phyloP scores from a whole-genome alignment of 2,113 vertebrate genomes.

The Felis catus region DNA sequence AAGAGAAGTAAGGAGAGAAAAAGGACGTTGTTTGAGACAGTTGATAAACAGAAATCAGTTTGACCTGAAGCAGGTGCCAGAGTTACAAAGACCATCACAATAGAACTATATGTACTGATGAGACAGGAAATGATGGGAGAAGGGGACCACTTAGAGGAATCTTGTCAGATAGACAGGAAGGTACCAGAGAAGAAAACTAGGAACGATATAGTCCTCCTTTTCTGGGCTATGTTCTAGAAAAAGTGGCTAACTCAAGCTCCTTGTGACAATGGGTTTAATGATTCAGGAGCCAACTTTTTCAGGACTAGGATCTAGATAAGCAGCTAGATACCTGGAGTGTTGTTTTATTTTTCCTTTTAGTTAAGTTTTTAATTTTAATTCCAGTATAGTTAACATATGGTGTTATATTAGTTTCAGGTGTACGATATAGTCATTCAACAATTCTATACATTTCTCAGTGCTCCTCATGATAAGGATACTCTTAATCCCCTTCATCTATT shows the following conservation, averaged over 20 bases:
- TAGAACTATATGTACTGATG: not conserved
- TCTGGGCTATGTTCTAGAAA: not conserved
- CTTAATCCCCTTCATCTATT: not conserved
- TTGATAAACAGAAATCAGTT: not conserved
- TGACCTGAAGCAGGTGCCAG: not conserved
- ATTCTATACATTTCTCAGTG: not conserved
- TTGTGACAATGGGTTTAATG: not conserved
- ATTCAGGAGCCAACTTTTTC: not conserved
- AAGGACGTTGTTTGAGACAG: not conserved
- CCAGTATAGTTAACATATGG: not conserved
- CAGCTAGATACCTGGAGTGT: not conserved
- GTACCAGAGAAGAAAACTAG: not conserved
- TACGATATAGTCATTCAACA: not conserved
- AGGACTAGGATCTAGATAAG: not conserved
- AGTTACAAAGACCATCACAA: not conserved
- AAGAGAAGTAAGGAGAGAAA: slow-evolving; percentile 14
- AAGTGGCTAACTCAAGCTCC: not conserved
- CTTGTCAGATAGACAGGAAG: not conserved
- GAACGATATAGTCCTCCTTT: not conserved
- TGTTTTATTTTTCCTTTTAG: not conserved
- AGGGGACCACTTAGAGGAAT: not conserved
- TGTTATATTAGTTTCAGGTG: not conserved
- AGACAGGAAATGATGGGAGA: not conserved
- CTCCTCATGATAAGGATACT: not conserved
- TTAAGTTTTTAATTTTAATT: not conserved